Evolutionary conservation across 2,113 vertebrate genomes (phyloP).

Genomic region (Lamprotornis superbus): DNA sequence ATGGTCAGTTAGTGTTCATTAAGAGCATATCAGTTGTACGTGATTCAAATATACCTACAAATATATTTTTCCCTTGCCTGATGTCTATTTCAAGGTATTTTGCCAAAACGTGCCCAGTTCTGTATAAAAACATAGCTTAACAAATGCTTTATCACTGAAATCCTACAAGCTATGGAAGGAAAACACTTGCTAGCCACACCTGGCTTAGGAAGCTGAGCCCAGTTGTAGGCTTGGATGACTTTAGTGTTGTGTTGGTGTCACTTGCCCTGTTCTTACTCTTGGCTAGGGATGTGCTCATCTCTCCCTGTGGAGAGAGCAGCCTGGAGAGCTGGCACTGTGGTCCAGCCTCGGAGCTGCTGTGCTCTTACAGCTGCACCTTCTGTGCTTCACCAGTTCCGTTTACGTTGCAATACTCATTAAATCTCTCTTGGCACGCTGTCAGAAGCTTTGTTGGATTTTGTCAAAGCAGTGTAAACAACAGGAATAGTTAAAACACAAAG

Average conservation of each 20-base stretch:
- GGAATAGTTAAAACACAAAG: constrained; percentile 27
- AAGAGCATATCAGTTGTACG: accelerated
- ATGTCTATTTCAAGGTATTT: background rate
- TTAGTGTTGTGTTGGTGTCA: background rate
- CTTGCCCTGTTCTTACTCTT: background rate
- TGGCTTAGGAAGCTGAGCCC: background rate
- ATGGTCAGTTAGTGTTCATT: background rate
- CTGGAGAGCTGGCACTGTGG: background rate
- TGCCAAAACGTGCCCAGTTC: background rate
- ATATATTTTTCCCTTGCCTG: background rate
- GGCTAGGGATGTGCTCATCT: accelerated
- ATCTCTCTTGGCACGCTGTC: constrained; percentile 26
- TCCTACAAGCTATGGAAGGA: background rate
- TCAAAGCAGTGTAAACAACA: background rate
- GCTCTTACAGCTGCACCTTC: constrained; percentile 37
- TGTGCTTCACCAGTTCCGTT: constrained; percentile 13
- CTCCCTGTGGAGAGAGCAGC: accelerated
- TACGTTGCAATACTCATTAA: constrained; percentile 36
- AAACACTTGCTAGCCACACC: background rate
- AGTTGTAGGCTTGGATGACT: background rate
- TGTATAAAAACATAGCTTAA: background rate
- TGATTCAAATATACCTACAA: background rate
- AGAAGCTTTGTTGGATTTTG: constrained; percentile 41
- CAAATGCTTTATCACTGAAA: background rate
- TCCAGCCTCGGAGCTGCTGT: background rate